A percentile compares a stretch with the other conserved stretches of the same genome.
Evolutionary conservation across 2,888 invertebrate species (phyloP).

Genomic region (Lasioglossum villosulum): DNA sequence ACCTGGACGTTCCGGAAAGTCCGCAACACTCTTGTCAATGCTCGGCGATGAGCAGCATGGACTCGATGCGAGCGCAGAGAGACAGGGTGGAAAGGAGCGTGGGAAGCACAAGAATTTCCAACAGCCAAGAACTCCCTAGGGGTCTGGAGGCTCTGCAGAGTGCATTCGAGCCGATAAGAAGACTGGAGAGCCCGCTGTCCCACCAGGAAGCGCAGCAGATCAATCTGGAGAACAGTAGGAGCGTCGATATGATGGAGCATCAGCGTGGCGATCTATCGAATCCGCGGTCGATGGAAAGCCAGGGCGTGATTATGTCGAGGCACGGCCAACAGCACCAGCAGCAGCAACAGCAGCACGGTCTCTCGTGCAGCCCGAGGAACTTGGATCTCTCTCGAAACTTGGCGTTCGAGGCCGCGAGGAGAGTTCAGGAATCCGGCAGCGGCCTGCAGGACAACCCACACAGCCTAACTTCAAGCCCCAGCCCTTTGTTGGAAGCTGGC

Average conservation of each 20-base stretch:
- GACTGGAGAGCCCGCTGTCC: conserved; percentile 67
- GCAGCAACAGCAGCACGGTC: conserved; percentile 37
- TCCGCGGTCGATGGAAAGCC: conserved; percentile 66
- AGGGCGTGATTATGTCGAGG: conserved; percentile 59
- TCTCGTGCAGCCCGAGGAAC: conserved; percentile 73
- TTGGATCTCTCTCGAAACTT: conserved; percentile 72
- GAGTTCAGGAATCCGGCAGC: conserved; percentile 70
- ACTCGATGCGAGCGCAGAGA: conserved; percentile 68
- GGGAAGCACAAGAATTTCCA: conserved; percentile 69
- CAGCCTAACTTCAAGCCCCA: conserved; percentile 71
- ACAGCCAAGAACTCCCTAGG: conserved; percentile 68
- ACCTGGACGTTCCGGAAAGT: conserved; percentile 69
- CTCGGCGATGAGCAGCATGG: conserved; percentile 71
- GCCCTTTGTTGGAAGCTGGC: conserved; percentile 66
- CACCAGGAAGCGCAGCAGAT: conserved; percentile 72
- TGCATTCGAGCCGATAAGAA: conserved; percentile 73
- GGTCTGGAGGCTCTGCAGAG: conserved; percentile 70
- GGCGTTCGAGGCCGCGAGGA: conserved; percentile 71
- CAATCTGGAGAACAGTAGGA: conserved; percentile 64
- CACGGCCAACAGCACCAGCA: conserved; percentile 51
- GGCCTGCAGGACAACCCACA: conserved; percentile 68
- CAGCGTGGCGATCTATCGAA: conserved; percentile 56
- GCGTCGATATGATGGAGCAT: conserved; percentile 68
- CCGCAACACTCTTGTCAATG: conserved; percentile 75
- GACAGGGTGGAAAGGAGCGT: conserved; percentile 69